phyloP scores from a whole-genome alignment of 2,797 vertebrate genomes.

The Ficedula albicollis region DNA sequence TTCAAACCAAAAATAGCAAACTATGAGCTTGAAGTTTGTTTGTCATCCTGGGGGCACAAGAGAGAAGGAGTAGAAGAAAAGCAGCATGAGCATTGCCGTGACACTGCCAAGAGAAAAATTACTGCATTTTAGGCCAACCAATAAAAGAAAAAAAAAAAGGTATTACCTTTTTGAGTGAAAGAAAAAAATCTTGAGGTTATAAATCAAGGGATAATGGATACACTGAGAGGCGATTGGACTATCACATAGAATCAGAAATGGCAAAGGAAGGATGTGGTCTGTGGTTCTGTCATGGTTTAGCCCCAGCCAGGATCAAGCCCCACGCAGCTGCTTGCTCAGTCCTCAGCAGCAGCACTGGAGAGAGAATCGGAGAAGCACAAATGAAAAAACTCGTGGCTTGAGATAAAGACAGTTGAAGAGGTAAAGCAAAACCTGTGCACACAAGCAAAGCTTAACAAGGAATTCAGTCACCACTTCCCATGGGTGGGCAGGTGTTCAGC shows the following conservation, averaged over 20 bases:
- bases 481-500: background rate
- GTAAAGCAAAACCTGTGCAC: background rate
- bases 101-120: background rate
- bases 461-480: background rate
- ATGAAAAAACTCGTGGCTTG: background rate
- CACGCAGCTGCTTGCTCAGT: background rate
- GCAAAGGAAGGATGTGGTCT: slow-evolving; percentile 18
- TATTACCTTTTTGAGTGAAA: background rate
- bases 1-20: background rate
- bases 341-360: background rate
- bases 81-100: background rate
- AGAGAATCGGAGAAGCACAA: background rate
- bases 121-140: background rate
- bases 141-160: background rate
- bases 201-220: background rate
- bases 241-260: background rate
- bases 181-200: background rate
- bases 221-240: background rate
- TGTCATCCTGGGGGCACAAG: background rate
- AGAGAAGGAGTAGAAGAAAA: background rate
- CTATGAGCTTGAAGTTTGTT: background rate
- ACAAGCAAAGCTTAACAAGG: background rate
- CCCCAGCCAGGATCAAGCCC: too few relatives aligned
- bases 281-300: background rate
- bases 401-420: background rate